Base-by-base conservation (phyloP, 2,113 vertebrate species). In the Microcebus jonahi region DNA sequence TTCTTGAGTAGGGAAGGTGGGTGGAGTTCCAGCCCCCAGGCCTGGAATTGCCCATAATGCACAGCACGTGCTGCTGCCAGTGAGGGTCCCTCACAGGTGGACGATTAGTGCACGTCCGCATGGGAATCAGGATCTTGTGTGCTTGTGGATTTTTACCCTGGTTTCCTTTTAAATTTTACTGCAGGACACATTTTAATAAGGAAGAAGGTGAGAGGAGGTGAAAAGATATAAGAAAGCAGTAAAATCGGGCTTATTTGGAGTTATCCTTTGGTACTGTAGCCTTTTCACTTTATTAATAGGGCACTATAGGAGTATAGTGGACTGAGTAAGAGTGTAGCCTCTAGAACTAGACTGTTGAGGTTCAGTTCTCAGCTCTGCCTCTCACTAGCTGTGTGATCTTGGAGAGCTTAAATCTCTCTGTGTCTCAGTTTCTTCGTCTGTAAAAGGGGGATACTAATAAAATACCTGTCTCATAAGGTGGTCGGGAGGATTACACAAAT, bases 31-130 rank as follows among this genome's bases (percentile, higher is more conserved):
- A 2, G 10, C 1, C 36, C 36, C 68, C 9, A 21, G 45, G 34
- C n/a, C 53, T 80, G 86, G 63, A 1, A 4, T 55, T 73, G 36
- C 71, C 67, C n/a, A 0, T 5, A 31, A 55, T 1, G 8, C 3
- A 7, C 29, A 4, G 61, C 15, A 13, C 0, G 1, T 17, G 25
- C 59, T 20, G 13, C 42, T 2, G 5, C 31, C 31, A 17, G 18
- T 0, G 63, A 63, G 70, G 36, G 45, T 4, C 50, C 36, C 8
- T 9, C 8, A 0, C 2, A 7, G 3, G 15, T 18, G 5, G 39
- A 14, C 13, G 0, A 20, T 31, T 23, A 15, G 42, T 39, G 2
- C 4, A 70, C 2, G 1, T 2, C 1, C 5, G 0, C 4, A 31
- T n/a, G 61, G 53, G 42, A 5, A 0, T 55, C 81, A 42, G 88